These are phyloP conservation scores for Crotalus adamanteus DNA, from an alignment of 2,797 vertebrate species.

Conservation along the genomic window DNA sequence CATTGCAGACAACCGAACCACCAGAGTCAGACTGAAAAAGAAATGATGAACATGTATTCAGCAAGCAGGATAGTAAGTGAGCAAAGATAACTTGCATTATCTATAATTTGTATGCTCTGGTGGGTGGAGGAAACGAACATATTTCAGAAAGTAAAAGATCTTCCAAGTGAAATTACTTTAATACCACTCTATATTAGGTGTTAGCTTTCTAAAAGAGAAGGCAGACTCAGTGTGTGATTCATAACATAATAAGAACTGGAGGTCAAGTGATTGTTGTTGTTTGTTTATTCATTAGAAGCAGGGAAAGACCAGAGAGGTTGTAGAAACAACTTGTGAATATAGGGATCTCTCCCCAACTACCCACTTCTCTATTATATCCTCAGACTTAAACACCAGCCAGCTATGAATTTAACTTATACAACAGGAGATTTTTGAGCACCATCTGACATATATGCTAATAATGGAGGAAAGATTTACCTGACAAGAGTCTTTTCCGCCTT, in stretches of 20 bases:
- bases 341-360: not conserved
- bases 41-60: not conserved
- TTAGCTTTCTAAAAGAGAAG: no score
- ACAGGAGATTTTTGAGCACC: not conserved
- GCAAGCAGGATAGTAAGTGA: not conserved
- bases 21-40: slow-evolving; percentile 82
- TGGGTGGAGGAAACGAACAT: rapidly evolving
- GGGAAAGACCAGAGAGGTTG: not conserved
- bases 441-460: no score
- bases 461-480: slow-evolving; percentile 42
- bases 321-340: not conserved
- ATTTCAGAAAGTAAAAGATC: no score
- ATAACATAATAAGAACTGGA: not conserved
- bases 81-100: not conserved
- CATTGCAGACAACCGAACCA: slow-evolving; percentile 80
- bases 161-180: no score
- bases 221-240: not conserved
- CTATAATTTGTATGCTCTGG: not conserved
- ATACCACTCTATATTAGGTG: no score
- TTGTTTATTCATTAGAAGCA: not conserved
- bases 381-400: not conserved
- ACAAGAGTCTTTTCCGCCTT: slow-evolving; percentile 61
- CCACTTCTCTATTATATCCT: not conserved
- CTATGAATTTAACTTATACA: not conserved
- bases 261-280: no score